A percentile compares a stretch with the other conserved stretches of the same genome.
Evolutionary conservation across 2,888 invertebrate genomes (phyloP).

Genomic region (Zaprionus bogoriensis): DNA sequence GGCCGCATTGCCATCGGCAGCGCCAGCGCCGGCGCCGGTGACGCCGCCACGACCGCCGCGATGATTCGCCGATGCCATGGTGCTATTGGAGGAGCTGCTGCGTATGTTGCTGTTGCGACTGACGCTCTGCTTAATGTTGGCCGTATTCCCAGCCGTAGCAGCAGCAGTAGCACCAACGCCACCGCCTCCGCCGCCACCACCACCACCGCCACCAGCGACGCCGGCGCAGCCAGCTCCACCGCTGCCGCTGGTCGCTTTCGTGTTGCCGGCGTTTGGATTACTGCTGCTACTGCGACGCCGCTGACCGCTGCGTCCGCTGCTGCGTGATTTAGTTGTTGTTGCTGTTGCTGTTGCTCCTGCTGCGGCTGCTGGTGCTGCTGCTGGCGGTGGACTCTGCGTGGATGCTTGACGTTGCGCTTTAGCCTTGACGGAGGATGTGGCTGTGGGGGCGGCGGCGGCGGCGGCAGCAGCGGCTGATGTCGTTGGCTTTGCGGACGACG

Average conservation of each 20-base stretch:
- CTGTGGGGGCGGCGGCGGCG: slow-evolving; percentile 59
- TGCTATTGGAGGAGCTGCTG: slow-evolving; percentile 83
- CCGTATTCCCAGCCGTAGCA: slow-evolving; percentile 41
- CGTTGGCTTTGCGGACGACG: slow-evolving; percentile 74
- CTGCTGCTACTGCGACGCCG: slow-evolving; percentile 78
- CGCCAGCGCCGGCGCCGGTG: slow-evolving; percentile 67
- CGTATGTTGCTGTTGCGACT: slow-evolving; percentile 83
- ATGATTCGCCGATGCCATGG: slow-evolving; percentile 84
- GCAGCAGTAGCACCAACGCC: slow-evolving; percentile 39
- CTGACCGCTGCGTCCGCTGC: slow-evolving; percentile 65
- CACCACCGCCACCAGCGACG: slow-evolving; percentile 70
- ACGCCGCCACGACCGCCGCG: slow-evolving; percentile 79
- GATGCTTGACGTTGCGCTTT: slow-evolving; percentile 51
- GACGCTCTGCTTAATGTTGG: slow-evolving; percentile 81
- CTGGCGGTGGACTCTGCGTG: slow-evolving; percentile 59
- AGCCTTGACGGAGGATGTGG: slow-evolving; percentile 20
- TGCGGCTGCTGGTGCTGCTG: slow-evolving; percentile 27
- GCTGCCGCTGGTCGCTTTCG: slow-evolving; percentile 77
- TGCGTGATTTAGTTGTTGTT: slow-evolving; percentile 52
- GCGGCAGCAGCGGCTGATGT: slow-evolving; percentile 77
- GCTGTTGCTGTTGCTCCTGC: slow-evolving; percentile 26
- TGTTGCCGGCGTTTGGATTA: slow-evolving; percentile 75
- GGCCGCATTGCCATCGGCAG: slow-evolving; percentile 83
- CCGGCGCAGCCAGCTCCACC: slow-evolving; percentile 78
- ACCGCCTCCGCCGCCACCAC: slow-evolving; percentile 53